Evolutionary conservation across 2,888 invertebrate genomes (phyloP), one percentile per base, ranked within the genome.

Genomic region (Chydorus sphaericus): DNA sequence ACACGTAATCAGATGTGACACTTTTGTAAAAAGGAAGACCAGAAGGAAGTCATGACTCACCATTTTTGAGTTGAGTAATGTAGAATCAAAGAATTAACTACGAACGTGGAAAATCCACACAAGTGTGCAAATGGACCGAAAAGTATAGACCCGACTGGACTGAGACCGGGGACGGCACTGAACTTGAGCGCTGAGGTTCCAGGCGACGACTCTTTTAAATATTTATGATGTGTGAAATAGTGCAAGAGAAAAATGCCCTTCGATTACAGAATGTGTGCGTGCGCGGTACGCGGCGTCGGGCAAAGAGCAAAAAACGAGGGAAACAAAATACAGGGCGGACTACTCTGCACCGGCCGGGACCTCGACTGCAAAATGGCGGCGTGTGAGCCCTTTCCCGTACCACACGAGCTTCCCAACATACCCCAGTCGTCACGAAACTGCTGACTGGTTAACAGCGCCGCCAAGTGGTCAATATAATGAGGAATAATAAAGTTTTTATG

Each of bases 331-430:
- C 23, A 44, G 44, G 28, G 44, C 14, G 28, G 44, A 44, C 44
- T 44, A 26, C 26, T 44, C 44, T 26, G 14, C 26, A 44, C 44
- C 23, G 26, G 26, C 44, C 44, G 44, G 44, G 44, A 44, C 44
- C 44, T 44, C 20, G 44, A 44, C 44, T 44, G 44, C 26, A 44
- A 44, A 44, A 44, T 44, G 44, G 44, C 44, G 44, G 44, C 44
- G 23, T 16, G 14, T 36, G 36, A 36, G 36, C 14, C 14, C 26
- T 8, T 44, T 14, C 44, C 23, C 44, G 7, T 23, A 14, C 44
- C 44, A 44, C 44, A 44, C n/a, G n/a, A n/a, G n/a, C n/a, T n/a
- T n/a, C 44, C 44, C 44, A 44, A 26, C 23, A 23, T 6, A 23
- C 14, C 5, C 16, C 44, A 14, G n/a, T 16, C 38, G 44, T 44